These are phyloP conservation scores for Rotaria magnacalcarata DNA, from an alignment of 2,888 invertebrate genomes.

Conservation along the genomic window DNA sequence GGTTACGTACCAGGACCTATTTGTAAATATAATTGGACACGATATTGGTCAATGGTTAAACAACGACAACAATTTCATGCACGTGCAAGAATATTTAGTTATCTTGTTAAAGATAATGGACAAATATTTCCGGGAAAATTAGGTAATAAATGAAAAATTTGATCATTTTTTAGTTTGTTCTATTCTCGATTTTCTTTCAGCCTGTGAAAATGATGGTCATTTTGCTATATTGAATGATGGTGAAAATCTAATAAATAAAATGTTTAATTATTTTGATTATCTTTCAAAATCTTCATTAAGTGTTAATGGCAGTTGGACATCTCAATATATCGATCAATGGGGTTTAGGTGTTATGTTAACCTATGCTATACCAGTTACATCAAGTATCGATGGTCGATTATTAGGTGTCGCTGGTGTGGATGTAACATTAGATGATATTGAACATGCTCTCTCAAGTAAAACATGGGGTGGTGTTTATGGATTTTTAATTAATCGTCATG, in stretches of 20 bases:
- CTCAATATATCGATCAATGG: conserved; percentile 59
- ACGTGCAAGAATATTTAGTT: conserved; percentile 58
- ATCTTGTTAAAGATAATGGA: conserved; percentile 59
- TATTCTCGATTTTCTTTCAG: not conserved
- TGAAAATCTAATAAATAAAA: conserved; percentile 60
- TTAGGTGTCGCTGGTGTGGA: conserved; percentile 61
- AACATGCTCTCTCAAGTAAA: conserved; percentile 57
- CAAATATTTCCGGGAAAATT: conserved; percentile 58
- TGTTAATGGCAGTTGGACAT: conserved; percentile 58
- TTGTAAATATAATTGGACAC: conserved; percentile 60
- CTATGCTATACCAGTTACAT: conserved; percentile 56
- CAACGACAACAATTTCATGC: conserved; percentile 52
- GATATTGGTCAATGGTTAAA: conserved; percentile 56
- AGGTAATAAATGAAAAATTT: not conserved
- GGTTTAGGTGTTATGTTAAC: conserved; percentile 60
- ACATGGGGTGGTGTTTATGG: conserved; percentile 60
- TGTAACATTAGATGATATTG: conserved; percentile 60
- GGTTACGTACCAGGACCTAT: conserved; percentile 60
- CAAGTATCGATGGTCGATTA: conserved; percentile 50
- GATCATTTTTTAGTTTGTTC: not conserved
- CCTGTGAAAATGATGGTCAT: conserved; percentile 52
- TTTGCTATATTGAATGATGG: conserved; percentile 56
- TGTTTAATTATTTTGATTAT: conserved; percentile 60
- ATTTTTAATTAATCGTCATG: conserved; percentile 59
- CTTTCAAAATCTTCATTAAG: conserved; percentile 56